These are phyloP conservation scores for Microhierax caerulescens DNA, from an alignment of 2,797 vertebrate species.

Conservation along the genomic window DNA sequence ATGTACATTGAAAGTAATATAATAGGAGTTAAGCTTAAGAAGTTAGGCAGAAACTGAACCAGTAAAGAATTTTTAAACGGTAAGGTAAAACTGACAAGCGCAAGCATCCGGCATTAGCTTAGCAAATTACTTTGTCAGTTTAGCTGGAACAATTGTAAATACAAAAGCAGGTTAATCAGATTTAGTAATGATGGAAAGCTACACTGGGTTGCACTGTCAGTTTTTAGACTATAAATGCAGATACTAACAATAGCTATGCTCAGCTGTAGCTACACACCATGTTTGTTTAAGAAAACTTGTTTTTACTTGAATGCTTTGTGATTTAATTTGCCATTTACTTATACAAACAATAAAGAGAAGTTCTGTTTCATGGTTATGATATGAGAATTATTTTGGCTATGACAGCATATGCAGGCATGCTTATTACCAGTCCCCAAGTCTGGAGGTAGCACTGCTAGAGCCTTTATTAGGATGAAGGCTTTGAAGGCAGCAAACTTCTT, in stretches of 20 bases:
- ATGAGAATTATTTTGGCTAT: neutral
- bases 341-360: neutral
- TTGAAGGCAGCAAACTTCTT: neutral
- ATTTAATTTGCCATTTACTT: neutral
- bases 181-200: neutral
- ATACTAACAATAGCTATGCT: neutral
- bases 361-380: neutral
- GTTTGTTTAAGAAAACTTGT: neutral
- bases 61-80: neutral
- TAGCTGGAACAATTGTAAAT: neutral
- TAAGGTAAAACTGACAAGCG: neutral
- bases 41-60: neutral
- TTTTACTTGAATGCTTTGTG: neutral
- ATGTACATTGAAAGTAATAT: neutral
- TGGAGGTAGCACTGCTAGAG: neutral
- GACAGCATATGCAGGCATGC: neutral
- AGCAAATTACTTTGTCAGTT: neutral
- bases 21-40: neutral
- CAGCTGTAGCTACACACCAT: neutral
- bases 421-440: neutral
- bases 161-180: neutral
- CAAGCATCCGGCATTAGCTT: neutral
- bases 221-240: neutral
- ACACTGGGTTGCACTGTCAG: rapidly evolving
- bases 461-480: neutral